Evolutionary conservation across 2,888 invertebrate species (phyloP), one percentile per base, ranked within the genome.

Genomic region (Entomobrya multifasciata): DNA sequence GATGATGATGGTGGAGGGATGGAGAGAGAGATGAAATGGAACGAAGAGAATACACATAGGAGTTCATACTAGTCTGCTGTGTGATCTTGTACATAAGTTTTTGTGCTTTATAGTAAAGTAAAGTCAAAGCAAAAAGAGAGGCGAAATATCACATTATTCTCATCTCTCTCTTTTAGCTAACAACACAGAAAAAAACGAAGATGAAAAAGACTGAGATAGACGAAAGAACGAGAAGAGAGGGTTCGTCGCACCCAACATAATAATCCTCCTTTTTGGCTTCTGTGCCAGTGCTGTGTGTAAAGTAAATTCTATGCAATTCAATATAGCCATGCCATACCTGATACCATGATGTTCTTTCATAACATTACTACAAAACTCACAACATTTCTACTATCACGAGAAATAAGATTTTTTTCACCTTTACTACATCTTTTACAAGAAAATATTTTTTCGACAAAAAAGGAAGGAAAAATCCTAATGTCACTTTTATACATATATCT

Each of bases 241-340:
- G 86, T 86, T 86, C 86, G 86, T 86, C 86, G 86, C 80, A 86
- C 86, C 86, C 84, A 70, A 83, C 30, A 77, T 84, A 85, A 79
- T 80, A 85, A 79, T 80, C 74, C 52, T 80, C 74, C 74, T 79
- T 78, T 86, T 79, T 52, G 85, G 49, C 55, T 85, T 78, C 62
- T 65, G 22, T 67, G 36, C 11, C 60, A 20, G 60, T 4, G 30
- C n/a, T 15, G 60, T 60, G 25, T 27, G 57, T 27, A 25, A 1
- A 25, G 20, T 5, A 55, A 15, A 47, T n/a, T 52, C 27, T 80
- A 17, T 30, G 20, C 47, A 72, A 44, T 22, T n/a, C n/a, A n/a
- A n/a, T n/a, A n/a, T n/a, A n/a, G n/a, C n/a, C n/a, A n/a, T n/a
- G n/a, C n/a, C 13, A 49, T 49, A 49, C 49, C 49, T 52, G 20